Evolutionary conservation across 2,797 vertebrate species (phyloP), one percentile per base, ranked within the genome.

Genomic region (Podargus strigoides): DNA sequence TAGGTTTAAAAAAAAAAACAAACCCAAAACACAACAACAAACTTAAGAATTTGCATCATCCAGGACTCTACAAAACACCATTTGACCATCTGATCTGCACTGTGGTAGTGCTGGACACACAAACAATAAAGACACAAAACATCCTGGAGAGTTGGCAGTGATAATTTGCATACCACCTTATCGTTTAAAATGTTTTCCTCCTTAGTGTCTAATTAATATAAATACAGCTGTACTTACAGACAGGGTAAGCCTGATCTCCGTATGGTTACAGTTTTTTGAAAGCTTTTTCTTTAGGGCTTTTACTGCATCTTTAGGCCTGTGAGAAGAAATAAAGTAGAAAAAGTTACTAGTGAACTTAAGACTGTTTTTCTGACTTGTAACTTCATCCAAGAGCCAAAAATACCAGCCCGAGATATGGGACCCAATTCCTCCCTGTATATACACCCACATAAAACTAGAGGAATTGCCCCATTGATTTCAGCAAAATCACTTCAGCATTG

Each of bases 191-290:
- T 95, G 91, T 70, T 93, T 91, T 84, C 70, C 77, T 92, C 63
- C 93, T 64, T 73, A 74, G 60, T 62, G 58, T 93, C 83, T 94
- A 89, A 94, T 97, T 91, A 94, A 90, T 78, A 86, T 85, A 80
- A 95, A 70, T 20, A 80, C 16, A 84, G 68, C 87, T 91, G 62
- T 98, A 98, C 98, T 98, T 96, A 98, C 98, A 72, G 98, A 98
- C 89, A 98, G 96, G 32, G 97, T 97, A 67, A 98, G 97, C 63
- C 96, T 97, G 72, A 98, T 98, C 97, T 98, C 98, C 87, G 97
- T 97, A 90, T 98, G 97, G 92, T 98, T 98, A 93, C 97, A 98
- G 93, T 98, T 98, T 98, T 98, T 98, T 47, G 97, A 96, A 84
- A 98, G 97, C 55, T 97, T 98, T 95, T 98, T 98, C 95, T 97